phyloP scores from a whole-genome alignment of 2,797 vertebrate species.

The Limnodromus scolopaceus region DNA sequence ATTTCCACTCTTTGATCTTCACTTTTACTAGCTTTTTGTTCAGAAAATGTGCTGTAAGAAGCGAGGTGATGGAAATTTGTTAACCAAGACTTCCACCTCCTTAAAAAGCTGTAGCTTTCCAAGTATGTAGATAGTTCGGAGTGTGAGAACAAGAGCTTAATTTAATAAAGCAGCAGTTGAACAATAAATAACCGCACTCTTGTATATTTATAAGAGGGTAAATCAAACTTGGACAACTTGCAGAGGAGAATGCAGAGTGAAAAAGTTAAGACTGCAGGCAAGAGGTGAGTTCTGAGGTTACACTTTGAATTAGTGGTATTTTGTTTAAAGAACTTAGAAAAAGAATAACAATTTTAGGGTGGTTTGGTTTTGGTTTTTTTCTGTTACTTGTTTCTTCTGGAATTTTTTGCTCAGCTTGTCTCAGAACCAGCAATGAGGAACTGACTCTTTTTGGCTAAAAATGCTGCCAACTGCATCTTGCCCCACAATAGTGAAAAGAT shows the following conservation, averaged over 20 bases:
- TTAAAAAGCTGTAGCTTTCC: not conserved
- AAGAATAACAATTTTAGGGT: not conserved
- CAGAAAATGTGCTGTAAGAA: not conserved
- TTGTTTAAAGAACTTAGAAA: not conserved
- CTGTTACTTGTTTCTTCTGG: not conserved
- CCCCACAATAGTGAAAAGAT: not conserved
- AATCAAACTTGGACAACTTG: slow-evolving; percentile 1
- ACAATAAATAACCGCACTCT: slow-evolving; percentile 15
- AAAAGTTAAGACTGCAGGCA: not conserved
- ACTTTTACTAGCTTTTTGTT: not conserved
- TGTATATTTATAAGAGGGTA: slow-evolving; percentile 10
- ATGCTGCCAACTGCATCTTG: not conserved
- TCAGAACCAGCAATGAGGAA: not conserved
- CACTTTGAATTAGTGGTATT: not conserved
- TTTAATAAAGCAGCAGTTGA: not conserved
- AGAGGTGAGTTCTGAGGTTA: slow-evolving; percentile 22
- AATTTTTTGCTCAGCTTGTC: not conserved
- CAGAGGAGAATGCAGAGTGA: slow-evolving; percentile 1
- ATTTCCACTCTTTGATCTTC: not conserved
- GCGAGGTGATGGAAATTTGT: not conserved
- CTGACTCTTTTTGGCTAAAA: not conserved
- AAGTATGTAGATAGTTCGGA: not conserved
- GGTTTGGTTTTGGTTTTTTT: rapidly evolving
- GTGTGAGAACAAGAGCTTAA: not conserved
- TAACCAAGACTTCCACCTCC: not conserved